Conservation (phyloP, 2,888 invertebrate genomes). For the Doris montereyensis region DNA sequence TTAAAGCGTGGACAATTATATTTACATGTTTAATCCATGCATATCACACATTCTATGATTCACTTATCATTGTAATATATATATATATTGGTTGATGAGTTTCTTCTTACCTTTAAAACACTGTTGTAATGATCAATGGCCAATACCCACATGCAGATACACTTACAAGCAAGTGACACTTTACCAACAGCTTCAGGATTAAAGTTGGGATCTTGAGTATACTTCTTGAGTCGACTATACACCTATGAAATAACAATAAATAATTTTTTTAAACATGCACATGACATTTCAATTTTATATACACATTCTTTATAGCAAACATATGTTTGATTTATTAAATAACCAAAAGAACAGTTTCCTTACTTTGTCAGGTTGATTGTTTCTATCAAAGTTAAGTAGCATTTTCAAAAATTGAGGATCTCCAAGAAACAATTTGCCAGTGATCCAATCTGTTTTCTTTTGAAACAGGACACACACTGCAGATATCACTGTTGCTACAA, state of each 20-base stretch:
- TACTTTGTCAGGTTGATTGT: slow-evolving; percentile 70
- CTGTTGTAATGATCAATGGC: slow-evolving; percentile 72
- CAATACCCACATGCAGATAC: slow-evolving; percentile 72
- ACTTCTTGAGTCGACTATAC: slow-evolving; percentile 68
- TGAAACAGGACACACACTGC: slow-evolving; percentile 72
- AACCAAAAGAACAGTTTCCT: not conserved
- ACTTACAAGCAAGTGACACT: slow-evolving; percentile 70
- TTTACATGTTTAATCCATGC: too few species aligned
- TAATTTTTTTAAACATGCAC: too few species aligned
- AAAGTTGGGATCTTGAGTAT: slow-evolving; percentile 69
- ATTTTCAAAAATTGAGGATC: slow-evolving; percentile 70
- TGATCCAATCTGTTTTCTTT: slow-evolving; percentile 70
- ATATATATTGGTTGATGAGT: too few species aligned
- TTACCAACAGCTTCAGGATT: slow-evolving; percentile 69
- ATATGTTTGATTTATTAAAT: too few species aligned
- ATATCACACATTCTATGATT: too few species aligned
- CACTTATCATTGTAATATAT: too few species aligned
- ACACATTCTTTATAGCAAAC: too few species aligned
- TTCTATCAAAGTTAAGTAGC: slow-evolving; percentile 69
- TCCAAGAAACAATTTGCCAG: slow-evolving; percentile 68
- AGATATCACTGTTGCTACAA: slow-evolving; percentile 70
- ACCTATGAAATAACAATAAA: slow-evolving; percentile 56
- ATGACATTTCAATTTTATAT: too few species aligned
- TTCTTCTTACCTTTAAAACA: slow-evolving; percentile 71
- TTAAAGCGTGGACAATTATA: too few species aligned